Percentiles rank a stretch among this genome's conserved stretches.
Evolutionary conservation across 2,888 invertebrate species (phyloP).

Genomic region (Andrena marginata): DNA sequence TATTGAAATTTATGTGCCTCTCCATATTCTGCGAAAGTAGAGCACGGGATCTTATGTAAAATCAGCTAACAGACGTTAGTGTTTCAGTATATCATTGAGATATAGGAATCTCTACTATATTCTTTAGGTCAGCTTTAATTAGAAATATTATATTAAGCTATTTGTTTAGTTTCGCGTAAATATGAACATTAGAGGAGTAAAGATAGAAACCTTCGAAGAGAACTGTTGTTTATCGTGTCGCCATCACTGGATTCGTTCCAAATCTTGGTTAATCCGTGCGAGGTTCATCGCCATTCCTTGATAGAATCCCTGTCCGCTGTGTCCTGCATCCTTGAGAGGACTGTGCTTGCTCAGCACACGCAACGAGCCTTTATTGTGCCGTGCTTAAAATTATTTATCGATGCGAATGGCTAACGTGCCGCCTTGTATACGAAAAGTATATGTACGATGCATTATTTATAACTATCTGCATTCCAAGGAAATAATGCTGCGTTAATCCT

Average conservation of each 20-base stretch:
- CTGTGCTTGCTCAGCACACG: constrained; percentile 56
- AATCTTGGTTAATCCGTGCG: constrained; percentile 56
- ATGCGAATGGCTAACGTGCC: constrained; percentile 51
- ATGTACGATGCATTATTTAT: constrained; percentile 73
- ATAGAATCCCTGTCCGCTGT: constrained; percentile 24
- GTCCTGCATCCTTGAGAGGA: constrained; percentile 72
- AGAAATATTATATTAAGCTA: too few relatives aligned
- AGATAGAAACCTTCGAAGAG: not conserved
- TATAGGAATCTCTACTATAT: too few relatives aligned
- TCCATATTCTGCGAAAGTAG: too few relatives aligned
- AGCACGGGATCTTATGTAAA: too few relatives aligned
- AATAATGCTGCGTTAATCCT: constrained; percentile 30
- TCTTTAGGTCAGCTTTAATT: too few relatives aligned
- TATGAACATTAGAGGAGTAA: not conserved
- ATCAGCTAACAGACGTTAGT: too few relatives aligned
- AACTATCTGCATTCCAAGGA: constrained; percentile 49
- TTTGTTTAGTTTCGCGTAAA: not conserved
- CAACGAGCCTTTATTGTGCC: constrained; percentile 57
- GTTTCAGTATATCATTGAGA: too few relatives aligned
- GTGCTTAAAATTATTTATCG: constrained; percentile 72
- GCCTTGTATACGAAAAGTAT: constrained; percentile 66
- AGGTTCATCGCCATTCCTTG: constrained; percentile 63
- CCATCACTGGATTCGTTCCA: constrained; percentile 56
- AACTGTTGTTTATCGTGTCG: not conserved
- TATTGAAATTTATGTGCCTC: not conserved